These are phyloP conservation scores for Cossypha polioptera DNA, from an alignment of 2,797 vertebrate genomes.

Conservation along the genomic window DNA sequence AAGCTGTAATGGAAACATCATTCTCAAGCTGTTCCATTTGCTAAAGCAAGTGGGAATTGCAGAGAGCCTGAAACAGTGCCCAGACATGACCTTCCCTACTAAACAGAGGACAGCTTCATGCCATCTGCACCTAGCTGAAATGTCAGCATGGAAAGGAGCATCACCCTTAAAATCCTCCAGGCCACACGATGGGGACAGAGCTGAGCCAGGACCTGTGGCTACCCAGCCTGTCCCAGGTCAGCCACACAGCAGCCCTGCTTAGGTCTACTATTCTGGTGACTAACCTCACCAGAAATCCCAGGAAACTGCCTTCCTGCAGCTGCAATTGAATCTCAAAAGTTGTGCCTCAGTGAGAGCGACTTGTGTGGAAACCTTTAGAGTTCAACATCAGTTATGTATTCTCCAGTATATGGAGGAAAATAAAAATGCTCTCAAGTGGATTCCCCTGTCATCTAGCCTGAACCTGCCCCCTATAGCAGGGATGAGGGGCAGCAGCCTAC, in stretches of 20 bases:
- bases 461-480: not conserved
- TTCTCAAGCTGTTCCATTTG: not conserved
- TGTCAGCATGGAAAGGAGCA: not conserved
- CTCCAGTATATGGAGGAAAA: not conserved
- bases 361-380: not conserved
- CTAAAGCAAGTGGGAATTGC: not conserved
- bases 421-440: not conserved
- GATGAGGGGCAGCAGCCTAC: not conserved
- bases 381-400: not conserved
- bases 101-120: not conserved
- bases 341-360: rapidly evolving
- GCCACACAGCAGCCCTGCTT: not conserved
- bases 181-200: not conserved
- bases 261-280: not conserved
- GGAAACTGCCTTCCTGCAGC: not conserved
- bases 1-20: not conserved
- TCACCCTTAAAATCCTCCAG: rapidly evolving
- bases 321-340: rapidly evolving
- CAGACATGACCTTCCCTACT: not conserved
- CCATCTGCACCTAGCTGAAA: not conserved
- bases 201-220: rapidly evolving
- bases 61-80: not conserved
- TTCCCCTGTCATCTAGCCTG: not conserved
- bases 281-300: not conserved
- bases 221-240: not conserved